Base-by-base conservation (phyloP, 2,797 vertebrate species). In the Stomatorhinus walkeri region DNA sequence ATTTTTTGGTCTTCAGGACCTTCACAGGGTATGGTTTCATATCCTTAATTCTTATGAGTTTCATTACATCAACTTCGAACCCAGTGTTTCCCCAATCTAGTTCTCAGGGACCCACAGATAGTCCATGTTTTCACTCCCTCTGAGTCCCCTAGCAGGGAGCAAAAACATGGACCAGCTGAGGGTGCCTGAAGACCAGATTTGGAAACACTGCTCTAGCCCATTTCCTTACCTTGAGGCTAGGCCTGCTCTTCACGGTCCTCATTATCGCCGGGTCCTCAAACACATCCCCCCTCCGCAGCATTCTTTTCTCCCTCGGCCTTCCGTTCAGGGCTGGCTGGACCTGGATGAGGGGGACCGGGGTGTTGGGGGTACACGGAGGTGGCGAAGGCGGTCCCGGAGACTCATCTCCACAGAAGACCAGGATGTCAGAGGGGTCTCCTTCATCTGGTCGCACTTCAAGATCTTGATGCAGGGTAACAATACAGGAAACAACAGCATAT, bases 251-350 rank as follows among this genome's bases (percentile, higher is more conserved):
- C 68, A 98, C 95, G 0, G 93, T 97, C 90, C 93, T 96, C 92
- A 98, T 95, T 91, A 98, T 96, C 0, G 97, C 97, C 0, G 97
- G 97, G 92, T 98, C 97, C 59, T 96, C 95, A 91, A 96, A 96
- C 91, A 96, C 93, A 56, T 94, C 93, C 0, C 92, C 93, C 88
- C 93, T 90, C 43, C 90, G 86, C 32, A 91, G 92, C 88, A 46
- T 88, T 43, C 83, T 84, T 48, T 36, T 87, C 16, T 43, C 87
- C n/a, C 93, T 72, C 9, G 87, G 91, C 88, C 93, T 91, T 64
- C 89, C 46, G 0, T 89, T 85, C 87, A 89, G 92, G 54, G 87
- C 89, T 1, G 83, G 61, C 1, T 90, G 87, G 28, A 46, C 6
- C 87, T 89, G 49, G 24, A 91, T 84, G 24, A 90, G 36, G 64